Percentiles rank a stretch among this genome's conserved stretches.
Conservation (phyloP, 2,888 invertebrate species). For the Drosophila mimetica region DNA sequence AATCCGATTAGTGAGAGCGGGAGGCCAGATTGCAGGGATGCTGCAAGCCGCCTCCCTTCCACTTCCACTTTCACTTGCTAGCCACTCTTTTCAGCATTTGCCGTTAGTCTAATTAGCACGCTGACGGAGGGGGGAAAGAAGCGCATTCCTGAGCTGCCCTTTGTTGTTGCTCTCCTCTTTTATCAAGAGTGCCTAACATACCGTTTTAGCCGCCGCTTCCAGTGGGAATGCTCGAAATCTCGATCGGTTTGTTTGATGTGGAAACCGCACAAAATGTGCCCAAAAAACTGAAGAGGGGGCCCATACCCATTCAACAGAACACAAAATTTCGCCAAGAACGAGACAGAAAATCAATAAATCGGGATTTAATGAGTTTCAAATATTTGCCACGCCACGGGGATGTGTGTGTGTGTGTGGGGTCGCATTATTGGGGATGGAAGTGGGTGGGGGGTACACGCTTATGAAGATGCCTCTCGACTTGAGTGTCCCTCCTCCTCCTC, state of each 20-base stretch:
- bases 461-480: slow-evolving; percentile 37
- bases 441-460: slow-evolving; percentile 8
- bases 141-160: slow-evolving; percentile 12
- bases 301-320: slow-evolving; percentile 8
- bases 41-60: not conserved
- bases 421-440: slow-evolving; percentile 10
- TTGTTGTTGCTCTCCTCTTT: slow-evolving; percentile 1
- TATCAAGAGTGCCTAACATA: not conserved
- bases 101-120: slow-evolving; percentile 23
- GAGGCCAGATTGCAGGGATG: slow-evolving; percentile 1
- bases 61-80: not conserved
- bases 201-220: slow-evolving; percentile 5
- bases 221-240: slow-evolving; percentile 11
- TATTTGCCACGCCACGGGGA: slow-evolving; percentile 47
- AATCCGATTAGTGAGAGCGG: slow-evolving; percentile 23
- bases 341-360: slow-evolving; percentile 74
- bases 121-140: not conserved
- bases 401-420: slow-evolving; percentile 5
- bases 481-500: slow-evolving; percentile 11
- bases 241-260: slow-evolving; percentile 20
- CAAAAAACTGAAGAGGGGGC: not conserved
- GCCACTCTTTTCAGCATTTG: slow-evolving; percentile 5
- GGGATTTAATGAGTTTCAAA: slow-evolving; percentile 69
- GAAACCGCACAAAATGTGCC: not conserved
- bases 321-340: slow-evolving; percentile 27